These are phyloP conservation scores for Gortyna flavago DNA, from an alignment of 2,888 invertebrate species.

Conservation along the genomic window DNA sequence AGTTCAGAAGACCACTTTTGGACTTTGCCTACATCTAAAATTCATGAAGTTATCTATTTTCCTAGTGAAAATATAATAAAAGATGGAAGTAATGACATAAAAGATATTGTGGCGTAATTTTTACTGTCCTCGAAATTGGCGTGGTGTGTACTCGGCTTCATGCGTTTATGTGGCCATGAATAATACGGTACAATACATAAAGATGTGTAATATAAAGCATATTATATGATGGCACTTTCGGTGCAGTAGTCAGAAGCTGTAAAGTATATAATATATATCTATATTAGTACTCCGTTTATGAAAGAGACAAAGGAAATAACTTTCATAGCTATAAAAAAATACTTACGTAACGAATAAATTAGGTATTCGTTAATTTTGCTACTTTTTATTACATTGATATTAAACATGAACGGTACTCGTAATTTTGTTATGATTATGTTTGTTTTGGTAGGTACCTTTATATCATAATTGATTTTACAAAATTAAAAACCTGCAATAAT, in stretches of 20 bases:
- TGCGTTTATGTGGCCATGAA: conserved; percentile 67
- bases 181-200: conserved; percentile 70
- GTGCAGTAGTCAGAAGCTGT: conserved; percentile 49
- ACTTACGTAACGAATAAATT: conserved; percentile 1
- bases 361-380: neutral
- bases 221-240: conserved; percentile 55
- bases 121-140: conserved; percentile 66
- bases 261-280: conserved; percentile 38
- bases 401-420: neutral
- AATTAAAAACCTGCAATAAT: neutral
- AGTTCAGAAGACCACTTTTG: conserved; percentile 50
- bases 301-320: conserved; percentile 34
- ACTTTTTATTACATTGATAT: neutral
- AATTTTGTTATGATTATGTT: neutral
- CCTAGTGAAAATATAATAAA: conserved; percentile 55
- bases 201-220: conserved; percentile 62
- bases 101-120: conserved; percentile 63
- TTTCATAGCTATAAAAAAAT: conserved; percentile 8
- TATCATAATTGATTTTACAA: neutral
- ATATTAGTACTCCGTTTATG: conserved; percentile 42
- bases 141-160: conserved; percentile 56
- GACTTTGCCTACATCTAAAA: conserved; percentile 51
- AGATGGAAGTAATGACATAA: conserved; percentile 51
- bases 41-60: conserved; percentile 57
- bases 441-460: neutral